phyloP scores from a whole-genome alignment of 1,140 invertebrate species.

The Cepaea nemoralis region DNA sequence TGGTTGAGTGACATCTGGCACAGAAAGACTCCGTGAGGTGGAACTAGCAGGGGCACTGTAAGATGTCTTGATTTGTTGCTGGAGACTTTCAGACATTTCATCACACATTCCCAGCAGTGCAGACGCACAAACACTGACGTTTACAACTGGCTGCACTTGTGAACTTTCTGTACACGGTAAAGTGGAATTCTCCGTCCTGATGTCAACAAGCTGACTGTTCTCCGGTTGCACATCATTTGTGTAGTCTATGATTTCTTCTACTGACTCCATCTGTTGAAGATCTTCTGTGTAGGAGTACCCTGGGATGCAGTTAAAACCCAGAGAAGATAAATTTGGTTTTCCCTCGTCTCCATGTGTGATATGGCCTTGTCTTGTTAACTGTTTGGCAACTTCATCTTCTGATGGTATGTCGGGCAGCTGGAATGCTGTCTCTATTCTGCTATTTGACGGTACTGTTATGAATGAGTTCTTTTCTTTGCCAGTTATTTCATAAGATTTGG shows the following conservation, averaged over 20 bases:
- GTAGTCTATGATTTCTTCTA: not conserved
- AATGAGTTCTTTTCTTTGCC: not conserved
- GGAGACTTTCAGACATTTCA: constrained; percentile 6
- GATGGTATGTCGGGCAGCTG: not conserved
- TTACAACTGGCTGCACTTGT: not conserved
- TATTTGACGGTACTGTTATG: not conserved
- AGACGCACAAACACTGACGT: not conserved
- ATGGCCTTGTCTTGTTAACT: not conserved
- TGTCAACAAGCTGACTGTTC: not conserved
- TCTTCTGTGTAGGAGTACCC: not conserved
- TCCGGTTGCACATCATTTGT: not conserved
- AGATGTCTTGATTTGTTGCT: constrained; percentile 3
- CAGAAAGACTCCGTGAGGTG: not conserved
- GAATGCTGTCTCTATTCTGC: not conserved
- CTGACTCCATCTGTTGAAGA: not conserved
- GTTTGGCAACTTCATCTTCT: not conserved
- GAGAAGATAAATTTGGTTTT: not conserved
- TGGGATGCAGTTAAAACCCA: not conserved
- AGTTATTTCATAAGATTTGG: not conserved
- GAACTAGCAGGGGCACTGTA: not conserved
- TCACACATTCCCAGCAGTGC: not conserved
- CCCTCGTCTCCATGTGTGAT: not conserved
- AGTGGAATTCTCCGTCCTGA: not conserved
- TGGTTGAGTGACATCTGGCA: not conserved
- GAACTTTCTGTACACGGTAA: not conserved